Evolutionary conservation across 2,113 vertebrate genomes (phyloP).

Genomic region (Eudyptes chrysolophus): DNA sequence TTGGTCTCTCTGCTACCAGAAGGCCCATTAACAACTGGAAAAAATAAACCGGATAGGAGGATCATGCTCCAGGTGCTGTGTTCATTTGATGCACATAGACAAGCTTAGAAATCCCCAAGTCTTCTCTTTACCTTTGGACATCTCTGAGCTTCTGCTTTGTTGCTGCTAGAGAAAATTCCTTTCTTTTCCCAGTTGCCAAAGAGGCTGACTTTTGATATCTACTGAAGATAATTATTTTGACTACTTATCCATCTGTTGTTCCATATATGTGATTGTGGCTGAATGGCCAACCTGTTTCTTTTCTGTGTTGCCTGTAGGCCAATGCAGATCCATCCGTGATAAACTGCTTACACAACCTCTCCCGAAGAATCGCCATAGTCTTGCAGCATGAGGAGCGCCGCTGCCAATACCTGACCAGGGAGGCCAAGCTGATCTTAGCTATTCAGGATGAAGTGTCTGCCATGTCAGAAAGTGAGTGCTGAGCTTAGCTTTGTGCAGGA

Average conservation of each 20-base stretch:
- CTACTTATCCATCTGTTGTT: background rate
- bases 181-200: background rate
- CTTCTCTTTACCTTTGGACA: background rate
- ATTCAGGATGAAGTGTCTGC: slow-evolving; percentile 94
- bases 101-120: background rate
- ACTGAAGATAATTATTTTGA: background rate
- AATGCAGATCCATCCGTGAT: slow-evolving; percentile 93
- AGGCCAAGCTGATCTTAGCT: slow-evolving; percentile 96
- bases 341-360: slow-evolving; percentile 93
- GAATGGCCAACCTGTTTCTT: background rate
- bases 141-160: background rate
- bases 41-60: background rate
- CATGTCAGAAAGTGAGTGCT: slow-evolving; percentile 86
- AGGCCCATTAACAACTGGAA: background rate
- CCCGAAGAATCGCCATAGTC: slow-evolving; percentile 91
- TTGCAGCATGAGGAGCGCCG: slow-evolving; percentile 96
- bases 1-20: background rate
- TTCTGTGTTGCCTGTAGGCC: slow-evolving; percentile 72
- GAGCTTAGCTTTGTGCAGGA: background rate
- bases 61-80: background rate
- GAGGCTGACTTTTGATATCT: background rate
- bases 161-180: background rate
- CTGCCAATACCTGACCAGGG: slow-evolving; percentile 94
- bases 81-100: background rate
- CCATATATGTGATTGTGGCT: background rate